phyloP scores from a whole-genome alignment of 1,140 invertebrate genomes.

The Hetaerina americana region DNA sequence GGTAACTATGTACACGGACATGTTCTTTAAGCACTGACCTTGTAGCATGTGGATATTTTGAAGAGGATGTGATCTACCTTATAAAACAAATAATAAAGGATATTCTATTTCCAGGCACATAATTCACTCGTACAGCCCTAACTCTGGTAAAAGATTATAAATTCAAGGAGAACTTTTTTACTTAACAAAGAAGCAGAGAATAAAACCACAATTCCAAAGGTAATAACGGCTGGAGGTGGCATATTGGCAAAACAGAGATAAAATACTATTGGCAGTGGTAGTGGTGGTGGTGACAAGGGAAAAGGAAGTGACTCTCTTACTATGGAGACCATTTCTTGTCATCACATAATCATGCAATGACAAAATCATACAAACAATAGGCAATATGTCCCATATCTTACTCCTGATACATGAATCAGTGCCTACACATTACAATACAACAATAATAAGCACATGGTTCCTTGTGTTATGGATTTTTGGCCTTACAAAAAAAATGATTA shows the following conservation, averaged over 20 bases:
- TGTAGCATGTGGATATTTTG: not conserved
- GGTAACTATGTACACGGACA: constrained; percentile 4
- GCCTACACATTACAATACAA: not conserved
- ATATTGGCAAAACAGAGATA: not conserved
- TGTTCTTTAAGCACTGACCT: constrained; percentile 6
- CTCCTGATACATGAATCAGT: no score
- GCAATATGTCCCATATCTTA: not conserved
- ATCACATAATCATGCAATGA: constrained; percentile 3
- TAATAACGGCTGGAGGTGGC: not conserved
- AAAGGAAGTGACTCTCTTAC: not conserved
- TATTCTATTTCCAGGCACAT: not conserved
- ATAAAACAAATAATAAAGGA: not conserved
- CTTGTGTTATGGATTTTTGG: constrained; percentile 1
- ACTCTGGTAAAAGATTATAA: no score
- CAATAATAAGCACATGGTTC: constrained; percentile 4
- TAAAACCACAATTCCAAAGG: not conserved
- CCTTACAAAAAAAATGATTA: not conserved
- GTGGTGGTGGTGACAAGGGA: not conserved
- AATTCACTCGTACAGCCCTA: not conserved
- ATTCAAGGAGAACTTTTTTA: not conserved
- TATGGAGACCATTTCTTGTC: not conserved
- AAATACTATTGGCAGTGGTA: not conserved
- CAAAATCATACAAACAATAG: not conserved
- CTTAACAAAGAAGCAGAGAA: not conserved
- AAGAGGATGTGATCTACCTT: not conserved